Conservation (phyloP, 2,113 vertebrate genomes). For the Mesoclemmys tuberculata region DNA sequence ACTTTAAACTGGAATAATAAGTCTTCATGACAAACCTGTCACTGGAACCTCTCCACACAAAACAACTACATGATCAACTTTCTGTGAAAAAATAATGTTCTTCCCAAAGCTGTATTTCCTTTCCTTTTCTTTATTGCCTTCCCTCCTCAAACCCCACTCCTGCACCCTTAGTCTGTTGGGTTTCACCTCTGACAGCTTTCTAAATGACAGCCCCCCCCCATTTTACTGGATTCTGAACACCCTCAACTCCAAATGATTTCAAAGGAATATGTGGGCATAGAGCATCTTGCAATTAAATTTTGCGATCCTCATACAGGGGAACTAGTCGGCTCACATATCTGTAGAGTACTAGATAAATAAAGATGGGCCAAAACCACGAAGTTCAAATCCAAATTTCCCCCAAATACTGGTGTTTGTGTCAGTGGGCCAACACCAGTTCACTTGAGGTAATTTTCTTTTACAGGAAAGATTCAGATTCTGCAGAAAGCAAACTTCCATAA, state of each 20-base stretch:
- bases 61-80: slow-evolving; percentile 59
- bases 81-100: slow-evolving; percentile 42
- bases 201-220: not conserved
- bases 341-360: fast-evolving
- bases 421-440: not conserved
- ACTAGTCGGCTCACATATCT: fast-evolving
- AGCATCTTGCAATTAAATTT: not conserved
- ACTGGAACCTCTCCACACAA: slow-evolving; percentile 68
- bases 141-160: not conserved
- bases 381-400: not conserved
- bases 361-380: not conserved
- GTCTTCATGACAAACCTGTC: slow-evolving; percentile 72
- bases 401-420: not conserved
- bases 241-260: not conserved
- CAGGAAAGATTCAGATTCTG: not conserved
- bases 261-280: not conserved
- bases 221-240: not conserved
- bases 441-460: not conserved
- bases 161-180: not conserved
- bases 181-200: not conserved
- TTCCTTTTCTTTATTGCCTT: not conserved
- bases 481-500: not conserved
- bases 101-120: not conserved
- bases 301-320: not conserved
- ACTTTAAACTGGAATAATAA: slow-evolving; percentile 80